Base-by-base conservation (phyloP, 2,888 invertebrate genomes). In the Ochlodes sylvanus region DNA sequence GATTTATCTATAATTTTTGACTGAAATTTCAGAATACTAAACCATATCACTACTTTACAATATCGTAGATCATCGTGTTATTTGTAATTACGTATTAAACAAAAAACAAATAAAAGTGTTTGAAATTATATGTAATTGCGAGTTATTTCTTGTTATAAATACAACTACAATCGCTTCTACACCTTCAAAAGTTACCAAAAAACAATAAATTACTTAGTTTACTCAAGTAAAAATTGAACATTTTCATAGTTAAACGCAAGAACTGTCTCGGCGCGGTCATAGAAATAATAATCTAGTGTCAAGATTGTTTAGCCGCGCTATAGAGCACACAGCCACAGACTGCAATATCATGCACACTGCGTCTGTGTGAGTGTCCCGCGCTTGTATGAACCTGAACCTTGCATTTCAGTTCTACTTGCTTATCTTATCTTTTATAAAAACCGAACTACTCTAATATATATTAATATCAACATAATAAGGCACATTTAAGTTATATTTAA, bases 321-420 rank as follows among this genome's bases (percentile, higher is more conserved):
- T 56, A 75, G 74, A 80, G 84, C 75, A 84, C 84, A 92, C 91
- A 86, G 65, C 68, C 75, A 77, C 76, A 83, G 71, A 87, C 74
- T 92, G 92, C 92, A 92, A 71, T 81, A 85, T 79, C 73, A 81
- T 81, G 84, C 79, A 79, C 72, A 67, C 38, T 70, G 69, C 61
- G 60, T 7, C 69, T 76, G 90, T 91, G 88, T 87, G 91, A 69
- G 87, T 86, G 82, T 50, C 79, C 79, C 86, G 83, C 82, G 88
- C 86, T 86, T 82, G 87, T 88, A 88, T 82, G 84, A 88, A 90
- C 90, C 90, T 90, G 85, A 62, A 67, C 67, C 67, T 87, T 84
- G 79, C 83, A 87, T 87, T 91, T 92, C 80, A 88, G 86, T 87
- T 85, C 80, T 83, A 83, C 84, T 82, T 78, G 82, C 85, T 88